Evolutionary conservation across 1,140 invertebrate species (phyloP), one percentile per base, ranked within the genome.

Genomic region (Oryzaephilus surinamensis): DNA sequence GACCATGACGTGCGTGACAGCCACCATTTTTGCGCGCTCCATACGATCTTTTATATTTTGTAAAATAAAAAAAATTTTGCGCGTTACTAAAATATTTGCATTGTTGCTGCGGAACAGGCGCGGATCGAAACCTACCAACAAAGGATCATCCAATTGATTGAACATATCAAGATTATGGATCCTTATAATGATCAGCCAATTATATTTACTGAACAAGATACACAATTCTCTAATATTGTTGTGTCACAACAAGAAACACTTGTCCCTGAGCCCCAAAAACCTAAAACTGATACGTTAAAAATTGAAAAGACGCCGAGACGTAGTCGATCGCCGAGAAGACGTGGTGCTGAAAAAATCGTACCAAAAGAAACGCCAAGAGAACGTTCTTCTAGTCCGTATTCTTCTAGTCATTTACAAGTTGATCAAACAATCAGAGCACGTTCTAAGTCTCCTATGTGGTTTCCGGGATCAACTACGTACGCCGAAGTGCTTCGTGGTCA

Each of bases 401-500:
- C n/a, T n/a, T n/a, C n/a, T n/a, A n/a, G n/a, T n/a, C 5, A 38
- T 24, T 24, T 24, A 19, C 19, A 20, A 27, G 34, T 14, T 23
- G 19, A 12, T 38, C 12, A 38, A 29, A 18, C 15, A 39, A 14
- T 17, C 18, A 58, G 70, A 41, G 58, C 58, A 11, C 64, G 79
- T 43, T 81, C 79, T 2, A 70, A 71, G 8, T 82, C 80, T 60
- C 81, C 79, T 10, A 72, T 81, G 43, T 84, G 79, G 79, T 52
- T 66, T 6, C 77, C 77, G 0, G 81, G 79, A 18, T 77, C 76
- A 7, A 74, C 76, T 8, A 74, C 81, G 17, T 86, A 86, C 56
- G 81, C 83, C 4, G 81, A 85, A 58, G 79, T 87, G 39, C 66
- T 86, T 6, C 71, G 73, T 32, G 81, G 81, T 29, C 56, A 62